Evolutionary conservation across 2,797 vertebrate species (phyloP), one percentile per base, ranked within the genome.

Genomic region (Tarsius wallacei): DNA sequence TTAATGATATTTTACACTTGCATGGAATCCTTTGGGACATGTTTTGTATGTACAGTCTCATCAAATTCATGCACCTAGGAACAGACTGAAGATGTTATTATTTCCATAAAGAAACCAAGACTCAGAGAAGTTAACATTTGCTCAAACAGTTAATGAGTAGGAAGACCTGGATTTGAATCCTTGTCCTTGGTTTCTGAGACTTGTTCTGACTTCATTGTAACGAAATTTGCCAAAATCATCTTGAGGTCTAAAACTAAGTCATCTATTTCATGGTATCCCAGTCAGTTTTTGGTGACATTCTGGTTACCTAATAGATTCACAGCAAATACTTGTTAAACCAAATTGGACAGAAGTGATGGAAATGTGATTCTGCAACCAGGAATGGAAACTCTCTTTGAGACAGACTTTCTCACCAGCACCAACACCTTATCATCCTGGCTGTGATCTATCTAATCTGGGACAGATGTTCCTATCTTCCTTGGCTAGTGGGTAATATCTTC

Each of bases 21-120:
- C 47, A 12, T 12, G 5, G 71, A 91, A 64, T 74, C 57, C 55
- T 90, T 86, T 36, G 57, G 42, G 66, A 77, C 63, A 64, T 91
- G 63, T 91, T 96, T 90, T 81, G 3, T 80, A 66, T 73, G 53
- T 63, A 26, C 15, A 8, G 89, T 93, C n/a, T 73, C 82, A 49
- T 49, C 17, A 36, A 53, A 84, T 73, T 84, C 76, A 87, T 71
- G 81, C 11, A 14, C 49, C 6, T 17, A 11, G 36, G 51, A 36
- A 36, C 33, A 94, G 70, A 57, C 36, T 22, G 15, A 66, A 71
- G 61, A 63, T 36, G n/a, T 7, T 59, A n/a, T 49, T 74, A 28
- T 31, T 82, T 76, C 26, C 68, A n/a, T 73, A 68, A 59, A 76
- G 63, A 73, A 95, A 73, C 59, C 28, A 33, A 81, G 57, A 82